Conservation (phyloP, 2,113 vertebrate species). For the Callopanchax toddi region DNA sequence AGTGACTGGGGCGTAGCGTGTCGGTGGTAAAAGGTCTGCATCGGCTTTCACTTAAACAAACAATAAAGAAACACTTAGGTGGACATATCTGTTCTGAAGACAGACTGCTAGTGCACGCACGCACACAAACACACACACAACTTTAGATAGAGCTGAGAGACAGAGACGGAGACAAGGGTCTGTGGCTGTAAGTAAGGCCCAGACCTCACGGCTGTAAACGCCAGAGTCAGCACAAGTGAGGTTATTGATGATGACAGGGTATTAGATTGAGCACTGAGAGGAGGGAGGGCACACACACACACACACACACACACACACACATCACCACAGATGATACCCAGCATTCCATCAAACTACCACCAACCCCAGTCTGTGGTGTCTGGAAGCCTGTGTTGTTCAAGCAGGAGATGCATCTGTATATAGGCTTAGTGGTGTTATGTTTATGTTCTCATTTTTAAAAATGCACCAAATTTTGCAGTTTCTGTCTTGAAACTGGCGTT, state of each 20-base stretch:
- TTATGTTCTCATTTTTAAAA: too few relatives aligned
- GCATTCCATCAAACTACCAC: conserved; percentile 62
- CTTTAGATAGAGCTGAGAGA: conserved; percentile 33
- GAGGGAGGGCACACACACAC: conserved; percentile 27
- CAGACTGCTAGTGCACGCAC: background rate
- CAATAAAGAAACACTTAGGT: conserved; percentile 25
- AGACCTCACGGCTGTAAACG: conserved; percentile 71
- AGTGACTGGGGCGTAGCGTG: conserved; percentile 31
- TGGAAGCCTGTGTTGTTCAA: too few relatives aligned
- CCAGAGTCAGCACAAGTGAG: conserved; percentile 74
- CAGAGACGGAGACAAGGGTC: conserved; percentile 70
- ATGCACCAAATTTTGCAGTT: too few relatives aligned
- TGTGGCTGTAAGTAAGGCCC: conserved; percentile 64
- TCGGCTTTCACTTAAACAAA: conserved; percentile 7
- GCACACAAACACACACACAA: conserved; percentile 11
- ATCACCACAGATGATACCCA: conserved; percentile 55
- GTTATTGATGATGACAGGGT: conserved; percentile 81
- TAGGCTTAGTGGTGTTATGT: too few relatives aligned
- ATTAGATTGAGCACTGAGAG: conserved; percentile 67
- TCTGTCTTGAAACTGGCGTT: too few relatives aligned
- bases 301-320: conserved; percentile 10
- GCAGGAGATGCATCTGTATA: too few relatives aligned
- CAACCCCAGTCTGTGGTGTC: too few relatives aligned
- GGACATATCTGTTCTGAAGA: background rate
- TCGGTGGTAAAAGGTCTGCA: conserved; percentile 33